Evolutionary conservation across 2,113 vertebrate species (phyloP).

Genomic region (Haliaeetus leucogaster): DNA sequence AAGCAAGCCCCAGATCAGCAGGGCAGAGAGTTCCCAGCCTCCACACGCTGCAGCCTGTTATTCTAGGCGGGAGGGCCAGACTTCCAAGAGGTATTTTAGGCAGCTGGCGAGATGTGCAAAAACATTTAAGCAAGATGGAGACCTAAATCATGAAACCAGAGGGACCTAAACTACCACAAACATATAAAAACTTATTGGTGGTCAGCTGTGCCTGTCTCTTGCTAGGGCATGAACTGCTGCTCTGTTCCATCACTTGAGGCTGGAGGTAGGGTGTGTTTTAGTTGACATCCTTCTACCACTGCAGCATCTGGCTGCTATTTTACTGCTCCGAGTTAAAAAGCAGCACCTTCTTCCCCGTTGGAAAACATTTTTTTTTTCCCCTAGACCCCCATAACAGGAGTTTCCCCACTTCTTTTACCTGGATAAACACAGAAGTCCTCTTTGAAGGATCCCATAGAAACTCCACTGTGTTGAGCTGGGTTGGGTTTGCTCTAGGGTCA

Average conservation of each 20-base stretch:
- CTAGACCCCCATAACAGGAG: not conserved
- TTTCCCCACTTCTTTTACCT: slow-evolving; percentile 75
- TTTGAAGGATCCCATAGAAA: slow-evolving; percentile 97
- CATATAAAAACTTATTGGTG: not conserved
- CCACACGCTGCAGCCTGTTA: not conserved
- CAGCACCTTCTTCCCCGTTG: too few species aligned
- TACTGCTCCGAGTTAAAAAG: not conserved
- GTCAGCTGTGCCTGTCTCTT: not conserved
- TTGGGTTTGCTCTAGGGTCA: slow-evolving; percentile 94
- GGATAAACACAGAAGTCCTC: slow-evolving; percentile 96
- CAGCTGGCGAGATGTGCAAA: not conserved
- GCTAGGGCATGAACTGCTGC: not conserved
- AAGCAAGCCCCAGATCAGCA: rapidly evolving
- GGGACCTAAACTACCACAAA: not conserved
- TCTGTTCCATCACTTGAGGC: not conserved
- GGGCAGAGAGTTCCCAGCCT: not conserved
- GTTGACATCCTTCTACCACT: not conserved
- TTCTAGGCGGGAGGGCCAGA: not conserved
- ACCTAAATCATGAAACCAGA: not conserved
- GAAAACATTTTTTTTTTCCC: too few species aligned
- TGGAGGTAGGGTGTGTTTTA: not conserved
- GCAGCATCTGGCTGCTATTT: not conserved
- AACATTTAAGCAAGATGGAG: not conserved
- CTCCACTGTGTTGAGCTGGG: slow-evolving; percentile 96
- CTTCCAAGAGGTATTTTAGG: not conserved